Percentiles rank a stretch among this genome's conserved stretches.
phyloP scores from a whole-genome alignment of 2,888 invertebrate species.

The Syrista parreyssii region DNA sequence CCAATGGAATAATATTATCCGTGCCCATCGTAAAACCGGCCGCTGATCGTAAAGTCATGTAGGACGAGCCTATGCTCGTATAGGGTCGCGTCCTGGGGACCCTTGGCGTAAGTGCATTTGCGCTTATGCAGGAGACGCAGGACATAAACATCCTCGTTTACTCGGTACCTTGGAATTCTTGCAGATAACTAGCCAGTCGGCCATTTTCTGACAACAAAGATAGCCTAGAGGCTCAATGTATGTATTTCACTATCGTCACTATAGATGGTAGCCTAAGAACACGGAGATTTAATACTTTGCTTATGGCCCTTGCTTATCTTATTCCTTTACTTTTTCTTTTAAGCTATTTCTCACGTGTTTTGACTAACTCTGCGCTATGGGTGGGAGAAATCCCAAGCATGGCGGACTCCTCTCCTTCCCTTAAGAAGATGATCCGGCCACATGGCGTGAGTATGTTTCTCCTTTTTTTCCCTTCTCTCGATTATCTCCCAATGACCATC shows the following conservation, averaged over 20 bases:
- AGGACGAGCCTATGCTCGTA: neutral
- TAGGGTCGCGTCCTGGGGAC: neutral
- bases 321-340: neutral
- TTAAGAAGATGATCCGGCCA: neutral
- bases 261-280: neutral
- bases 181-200: neutral
- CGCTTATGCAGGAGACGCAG: neutral
- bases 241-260: neutral
- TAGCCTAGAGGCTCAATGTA: neutral
- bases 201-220: neutral
- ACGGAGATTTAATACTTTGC: neutral
- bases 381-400: neutral
- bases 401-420: neutral
- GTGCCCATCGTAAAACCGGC: neutral
- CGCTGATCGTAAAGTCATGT: neutral
- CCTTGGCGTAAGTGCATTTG: neutral
- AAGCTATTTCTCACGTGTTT: neutral
- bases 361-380: neutral
- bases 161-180: neutral
- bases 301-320: neutral
- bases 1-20: neutral
- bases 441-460: neutral
- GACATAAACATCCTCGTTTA: neutral
- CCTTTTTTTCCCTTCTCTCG: neutral
- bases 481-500: neutral